Conservation (phyloP, 2,797 vertebrate genomes). For the Eospalax fontanierii region DNA sequence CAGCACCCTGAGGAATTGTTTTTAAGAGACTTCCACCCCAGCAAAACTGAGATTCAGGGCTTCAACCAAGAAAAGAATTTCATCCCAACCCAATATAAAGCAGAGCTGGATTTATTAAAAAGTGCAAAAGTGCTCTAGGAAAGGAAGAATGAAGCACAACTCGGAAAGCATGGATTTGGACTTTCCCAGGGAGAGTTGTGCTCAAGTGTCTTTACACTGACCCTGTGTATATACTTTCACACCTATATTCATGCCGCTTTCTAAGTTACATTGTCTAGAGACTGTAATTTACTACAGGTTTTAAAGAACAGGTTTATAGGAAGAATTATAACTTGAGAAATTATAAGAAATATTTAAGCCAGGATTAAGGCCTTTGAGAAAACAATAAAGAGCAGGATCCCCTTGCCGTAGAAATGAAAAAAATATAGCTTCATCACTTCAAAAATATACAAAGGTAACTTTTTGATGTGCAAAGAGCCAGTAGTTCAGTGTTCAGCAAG, state of each 20-base stretch:
- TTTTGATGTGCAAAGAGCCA: not conserved
- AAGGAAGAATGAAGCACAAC: not conserved
- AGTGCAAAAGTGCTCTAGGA: not conserved
- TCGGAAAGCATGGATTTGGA: not conserved
- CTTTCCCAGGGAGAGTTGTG: not conserved
- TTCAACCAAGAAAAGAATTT: not conserved
- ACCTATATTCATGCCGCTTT: not conserved
- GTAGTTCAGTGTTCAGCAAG: not conserved
- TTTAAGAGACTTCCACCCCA: not conserved
- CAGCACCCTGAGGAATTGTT: not conserved
- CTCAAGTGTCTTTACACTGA: not conserved
- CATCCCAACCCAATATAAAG: not conserved
- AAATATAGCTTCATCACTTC: rapidly evolving
- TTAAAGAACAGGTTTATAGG: not conserved
- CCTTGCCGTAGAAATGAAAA: not conserved
- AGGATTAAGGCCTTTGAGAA: not conserved
- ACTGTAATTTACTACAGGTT: not conserved
- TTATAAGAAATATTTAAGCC: not conserved
- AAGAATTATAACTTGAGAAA: not conserved
- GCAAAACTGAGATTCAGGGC: not conserved
- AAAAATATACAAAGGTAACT: not conserved
- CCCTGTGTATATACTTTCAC: not conserved
- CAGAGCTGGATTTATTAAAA: not conserved
- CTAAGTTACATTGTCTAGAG: not conserved
- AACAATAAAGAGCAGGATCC: not conserved